phyloP scores from a whole-genome alignment of 2,888 invertebrate genomes.

The Acleris emargana region DNA sequence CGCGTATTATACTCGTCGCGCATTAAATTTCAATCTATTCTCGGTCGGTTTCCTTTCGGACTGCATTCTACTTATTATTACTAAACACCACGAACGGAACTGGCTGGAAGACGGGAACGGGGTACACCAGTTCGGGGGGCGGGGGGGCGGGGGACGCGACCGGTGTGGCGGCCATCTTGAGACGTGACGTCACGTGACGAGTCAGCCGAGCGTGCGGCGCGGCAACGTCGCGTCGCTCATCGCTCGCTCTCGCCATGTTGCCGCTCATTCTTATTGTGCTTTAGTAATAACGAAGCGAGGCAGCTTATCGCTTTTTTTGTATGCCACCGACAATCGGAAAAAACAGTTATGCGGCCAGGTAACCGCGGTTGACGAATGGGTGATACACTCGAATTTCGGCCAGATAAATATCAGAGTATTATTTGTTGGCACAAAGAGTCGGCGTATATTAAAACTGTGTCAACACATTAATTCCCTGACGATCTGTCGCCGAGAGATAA shows the following conservation, averaged over 20 bases:
- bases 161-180: slow-evolving; percentile 82
- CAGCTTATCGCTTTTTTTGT: slow-evolving; percentile 69
- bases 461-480: slow-evolving; percentile 32
- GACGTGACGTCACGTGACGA: slow-evolving; percentile 84
- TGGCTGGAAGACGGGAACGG: slow-evolving; percentile 69
- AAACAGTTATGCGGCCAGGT: slow-evolving; percentile 80
- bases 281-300: slow-evolving; percentile 68
- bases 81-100: slow-evolving; percentile 70
- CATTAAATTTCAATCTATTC: slow-evolving; percentile 82
- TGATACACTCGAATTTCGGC: slow-evolving; percentile 31
- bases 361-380: slow-evolving; percentile 50
- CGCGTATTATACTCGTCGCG: slow-evolving; percentile 64
- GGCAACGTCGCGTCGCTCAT: slow-evolving; percentile 72
- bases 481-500: slow-evolving; percentile 33
- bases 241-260: slow-evolving; percentile 62
- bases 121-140: slow-evolving; percentile 26
- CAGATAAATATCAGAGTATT: slow-evolving; percentile 30
- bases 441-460: slow-evolving; percentile 34
- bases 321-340: slow-evolving; percentile 67
- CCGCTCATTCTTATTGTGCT: slow-evolving; percentile 71
- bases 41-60: slow-evolving; percentile 78
- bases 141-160: slow-evolving; percentile 61
- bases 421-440: slow-evolving; percentile 34
- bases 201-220: slow-evolving; percentile 73
- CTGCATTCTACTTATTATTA: slow-evolving; percentile 80